Evolutionary conservation across 2,113 vertebrate genomes (phyloP).

Genomic region (Dasyornis broadbenti): DNA sequence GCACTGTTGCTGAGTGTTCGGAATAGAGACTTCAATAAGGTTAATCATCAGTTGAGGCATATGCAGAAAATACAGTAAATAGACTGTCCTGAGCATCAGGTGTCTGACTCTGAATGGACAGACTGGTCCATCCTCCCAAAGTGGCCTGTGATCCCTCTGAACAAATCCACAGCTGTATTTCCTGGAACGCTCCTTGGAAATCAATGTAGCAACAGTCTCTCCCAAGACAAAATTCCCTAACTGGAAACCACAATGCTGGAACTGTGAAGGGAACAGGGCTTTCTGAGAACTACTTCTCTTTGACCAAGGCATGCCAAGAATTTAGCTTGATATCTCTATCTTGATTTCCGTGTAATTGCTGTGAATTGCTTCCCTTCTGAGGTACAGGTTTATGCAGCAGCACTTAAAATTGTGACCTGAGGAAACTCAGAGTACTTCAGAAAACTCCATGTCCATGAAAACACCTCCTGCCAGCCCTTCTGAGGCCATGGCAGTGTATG

Average conservation of each 20-base stretch:
- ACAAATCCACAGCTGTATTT: fast-evolving
- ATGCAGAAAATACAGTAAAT: background rate
- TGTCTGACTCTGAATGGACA: background rate
- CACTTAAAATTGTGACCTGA: background rate
- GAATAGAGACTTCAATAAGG: background rate
- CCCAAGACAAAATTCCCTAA: background rate
- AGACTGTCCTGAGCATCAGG: background rate
- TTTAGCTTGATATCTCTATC: background rate
- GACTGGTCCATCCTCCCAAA: background rate
- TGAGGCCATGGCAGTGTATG: background rate
- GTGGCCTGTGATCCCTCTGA: background rate
- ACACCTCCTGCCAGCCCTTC: background rate
- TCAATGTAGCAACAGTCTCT: background rate
- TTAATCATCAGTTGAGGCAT: background rate
- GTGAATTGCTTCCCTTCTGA: background rate
- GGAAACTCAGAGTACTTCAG: background rate
- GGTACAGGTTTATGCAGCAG: background rate
- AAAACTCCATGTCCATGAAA: background rate
- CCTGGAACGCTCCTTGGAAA: background rate
- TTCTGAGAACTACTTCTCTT: background rate
- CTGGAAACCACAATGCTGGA: background rate
- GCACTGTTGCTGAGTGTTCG: background rate
- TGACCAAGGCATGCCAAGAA: background rate
- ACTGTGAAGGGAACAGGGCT: background rate
- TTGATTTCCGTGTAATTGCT: background rate